These are phyloP conservation scores for Coptodon rendalli DNA, from an alignment of 2,113 vertebrate genomes.

Conservation along the genomic window DNA sequence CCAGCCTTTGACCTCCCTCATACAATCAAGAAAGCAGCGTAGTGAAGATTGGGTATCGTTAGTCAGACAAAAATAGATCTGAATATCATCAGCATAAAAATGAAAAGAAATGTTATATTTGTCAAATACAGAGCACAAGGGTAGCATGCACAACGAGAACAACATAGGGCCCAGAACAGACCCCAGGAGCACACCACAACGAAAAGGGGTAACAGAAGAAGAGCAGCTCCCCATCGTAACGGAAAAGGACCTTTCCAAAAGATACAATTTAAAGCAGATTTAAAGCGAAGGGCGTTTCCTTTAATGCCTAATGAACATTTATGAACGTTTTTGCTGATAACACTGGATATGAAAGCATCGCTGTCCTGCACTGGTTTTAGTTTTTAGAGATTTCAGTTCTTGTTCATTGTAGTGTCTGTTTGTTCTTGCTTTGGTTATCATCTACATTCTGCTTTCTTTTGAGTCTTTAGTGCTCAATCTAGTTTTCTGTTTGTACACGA, in stretches of 20 bases:
- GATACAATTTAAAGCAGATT: background rate
- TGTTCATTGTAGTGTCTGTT: background rate
- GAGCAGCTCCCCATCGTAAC: background rate
- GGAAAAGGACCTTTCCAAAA: background rate
- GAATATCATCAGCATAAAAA: background rate
- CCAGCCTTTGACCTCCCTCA: background rate
- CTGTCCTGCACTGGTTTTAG: background rate
- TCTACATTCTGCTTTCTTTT: background rate
- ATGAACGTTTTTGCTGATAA: background rate
- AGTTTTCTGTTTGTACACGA: background rate
- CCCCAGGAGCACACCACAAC: background rate
- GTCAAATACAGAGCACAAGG: background rate
- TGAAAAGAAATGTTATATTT: background rate
- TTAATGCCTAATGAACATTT: background rate
- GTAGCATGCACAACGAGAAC: background rate
- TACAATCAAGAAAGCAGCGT: background rate
- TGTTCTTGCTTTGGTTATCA: background rate
- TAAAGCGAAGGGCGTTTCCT: accelerated
- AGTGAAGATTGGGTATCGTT: background rate
- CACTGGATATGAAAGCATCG: background rate
- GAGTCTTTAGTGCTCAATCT: background rate
- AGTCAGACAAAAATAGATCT: background rate
- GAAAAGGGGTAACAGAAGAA: background rate
- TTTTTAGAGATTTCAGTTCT: background rate
- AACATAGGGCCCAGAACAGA: background rate